phyloP scores from a whole-genome alignment of 2,888 invertebrate species.

The Globia sparganii region DNA sequence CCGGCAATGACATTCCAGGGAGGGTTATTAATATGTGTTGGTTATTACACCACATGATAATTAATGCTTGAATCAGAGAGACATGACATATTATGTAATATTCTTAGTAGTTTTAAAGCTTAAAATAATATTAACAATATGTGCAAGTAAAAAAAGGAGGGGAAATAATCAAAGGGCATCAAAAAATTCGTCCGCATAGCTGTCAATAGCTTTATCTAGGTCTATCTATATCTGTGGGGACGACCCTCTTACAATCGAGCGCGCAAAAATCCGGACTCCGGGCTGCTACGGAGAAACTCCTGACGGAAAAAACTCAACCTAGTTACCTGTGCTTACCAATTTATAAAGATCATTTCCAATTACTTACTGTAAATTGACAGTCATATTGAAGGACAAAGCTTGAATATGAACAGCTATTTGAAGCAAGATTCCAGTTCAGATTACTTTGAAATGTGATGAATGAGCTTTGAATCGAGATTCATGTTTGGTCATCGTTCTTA shows the following conservation, averaged over 20 bases:
- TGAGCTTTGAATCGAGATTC: neutral
- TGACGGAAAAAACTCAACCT: neutral
- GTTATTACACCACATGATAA: slow-evolving; percentile 47
- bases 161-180: neutral
- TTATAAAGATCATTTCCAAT: slow-evolving; percentile 10
- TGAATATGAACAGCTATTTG: no score
- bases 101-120: neutral
- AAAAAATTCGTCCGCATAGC: neutral
- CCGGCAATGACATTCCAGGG: slow-evolving; percentile 23
- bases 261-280: no score
- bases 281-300: no score
- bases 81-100: neutral
- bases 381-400: neutral
- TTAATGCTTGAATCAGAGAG: slow-evolving; percentile 33
- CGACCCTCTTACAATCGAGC: no score
- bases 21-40: slow-evolving; percentile 15
- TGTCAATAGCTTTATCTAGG: no score
- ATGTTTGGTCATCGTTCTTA: slow-evolving; percentile 23
- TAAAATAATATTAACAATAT: neutral
- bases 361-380: neutral
- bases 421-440: slow-evolving; percentile 19
- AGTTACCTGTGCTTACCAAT: neutral
- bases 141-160: neutral
- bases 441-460: slow-evolving; percentile 15
- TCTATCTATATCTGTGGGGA: no score